Conservation (phyloP, 2,113 vertebrate species). For the Onychostoma macrolepis region DNA sequence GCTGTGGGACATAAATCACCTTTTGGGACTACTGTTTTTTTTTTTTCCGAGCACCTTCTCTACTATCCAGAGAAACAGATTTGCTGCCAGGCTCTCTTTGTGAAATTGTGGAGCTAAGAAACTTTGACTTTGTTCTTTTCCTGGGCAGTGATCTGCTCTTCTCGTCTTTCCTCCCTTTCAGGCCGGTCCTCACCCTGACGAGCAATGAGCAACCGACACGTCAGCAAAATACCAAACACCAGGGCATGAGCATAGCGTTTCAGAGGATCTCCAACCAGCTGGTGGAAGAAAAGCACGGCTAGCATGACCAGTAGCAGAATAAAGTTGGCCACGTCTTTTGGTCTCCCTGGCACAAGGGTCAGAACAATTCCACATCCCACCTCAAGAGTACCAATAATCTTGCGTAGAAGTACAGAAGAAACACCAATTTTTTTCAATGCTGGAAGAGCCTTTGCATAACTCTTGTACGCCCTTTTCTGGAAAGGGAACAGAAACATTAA, state of each 20-base stretch:
- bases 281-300: constrained; percentile 95
- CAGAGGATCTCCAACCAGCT: constrained; percentile 95
- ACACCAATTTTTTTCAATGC: constrained; percentile 94
- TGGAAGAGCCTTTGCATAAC: constrained; percentile 93
- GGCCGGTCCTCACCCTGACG: constrained; percentile 91
- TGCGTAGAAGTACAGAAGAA: constrained; percentile 93
- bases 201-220: constrained; percentile 93
- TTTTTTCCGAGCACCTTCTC: constrained; percentile 58
- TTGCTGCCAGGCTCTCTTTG: constrained; percentile 46
- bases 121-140: constrained; percentile 96
- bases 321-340: constrained; percentile 97
- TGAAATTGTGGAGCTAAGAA: constrained; percentile 77
- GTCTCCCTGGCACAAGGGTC: constrained; percentile 91
- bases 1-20: constrained; percentile 56
- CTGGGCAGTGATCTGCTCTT: constrained; percentile 79
- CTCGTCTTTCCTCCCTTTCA: constrained; percentile 82
- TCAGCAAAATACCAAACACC: constrained; percentile 96
- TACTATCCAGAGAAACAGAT: constrained; percentile 61
- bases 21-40: constrained; percentile 61
- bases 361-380: constrained; percentile 93
- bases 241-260: constrained; percentile 96
- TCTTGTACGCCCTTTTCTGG: constrained; percentile 98
- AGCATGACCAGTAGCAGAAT: constrained; percentile 92
- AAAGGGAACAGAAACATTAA: constrained; percentile 49
- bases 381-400: constrained; percentile 93